A percentile compares a stretch with the other conserved stretches of the same genome.
These are phyloP conservation scores for Rhodophaea formosa DNA, from an alignment of 2,888 invertebrate species.

Conservation along the genomic window DNA sequence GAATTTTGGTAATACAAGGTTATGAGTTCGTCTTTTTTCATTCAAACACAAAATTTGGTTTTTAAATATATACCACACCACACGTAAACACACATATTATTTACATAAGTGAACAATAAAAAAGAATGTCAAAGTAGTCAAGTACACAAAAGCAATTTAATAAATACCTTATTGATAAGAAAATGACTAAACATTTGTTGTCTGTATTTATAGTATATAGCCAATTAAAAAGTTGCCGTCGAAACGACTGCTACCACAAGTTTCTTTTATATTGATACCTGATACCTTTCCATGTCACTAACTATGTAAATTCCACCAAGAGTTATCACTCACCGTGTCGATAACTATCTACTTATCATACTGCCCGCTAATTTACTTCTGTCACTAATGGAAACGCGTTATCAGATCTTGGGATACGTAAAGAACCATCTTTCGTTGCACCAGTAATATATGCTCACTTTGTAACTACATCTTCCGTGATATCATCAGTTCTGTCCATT, in stretches of 20 bases:
- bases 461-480: slow-evolving; percentile 44
- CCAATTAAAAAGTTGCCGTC: slow-evolving; percentile 3
- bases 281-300: slow-evolving; percentile 21
- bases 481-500: slow-evolving; percentile 45
- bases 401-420: slow-evolving; percentile 39
- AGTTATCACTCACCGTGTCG: slow-evolving; percentile 28
- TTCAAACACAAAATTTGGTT: no score
- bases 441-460: slow-evolving; percentile 32
- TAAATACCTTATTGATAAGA: background rate
- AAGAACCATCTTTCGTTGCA: slow-evolving; percentile 31
- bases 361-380: slow-evolving; percentile 39
- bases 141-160: no score
- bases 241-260: slow-evolving; percentile 3
- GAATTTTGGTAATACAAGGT: no score
- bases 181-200: background rate
- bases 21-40: no score
- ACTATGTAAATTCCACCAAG: slow-evolving; percentile 27
- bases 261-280: slow-evolving; percentile 12
- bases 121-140: no score
- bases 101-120: no score
- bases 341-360: slow-evolving; percentile 31
- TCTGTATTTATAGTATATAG: background rate
- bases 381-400: slow-evolving; percentile 35
- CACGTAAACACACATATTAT: no score
- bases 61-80: no score